Evolutionary conservation across 2,797 vertebrate genomes (phyloP).

Genomic region (Onychomys torridus): DNA sequence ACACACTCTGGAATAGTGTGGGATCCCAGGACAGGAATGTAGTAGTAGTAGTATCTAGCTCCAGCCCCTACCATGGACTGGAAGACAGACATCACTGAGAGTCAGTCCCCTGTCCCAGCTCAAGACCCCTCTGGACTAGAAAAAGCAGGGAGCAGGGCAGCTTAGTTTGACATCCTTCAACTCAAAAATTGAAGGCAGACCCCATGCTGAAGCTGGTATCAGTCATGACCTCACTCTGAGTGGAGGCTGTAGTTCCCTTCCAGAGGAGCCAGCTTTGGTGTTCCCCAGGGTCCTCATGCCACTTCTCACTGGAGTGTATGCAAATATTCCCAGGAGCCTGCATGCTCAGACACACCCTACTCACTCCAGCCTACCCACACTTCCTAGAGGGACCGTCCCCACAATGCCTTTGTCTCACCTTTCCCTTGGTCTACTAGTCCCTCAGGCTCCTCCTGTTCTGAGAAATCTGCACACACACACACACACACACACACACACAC

Average conservation of each 20-base stretch:
- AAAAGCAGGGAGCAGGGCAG: not conserved
- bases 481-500: not conserved
- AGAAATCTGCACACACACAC: not conserved
- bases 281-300: not conserved
- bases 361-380: not conserved
- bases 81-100: not conserved
- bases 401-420: not conserved
- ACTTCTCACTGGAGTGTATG: not conserved
- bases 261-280: not conserved
- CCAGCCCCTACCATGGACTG: not conserved
- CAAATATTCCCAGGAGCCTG: not conserved
- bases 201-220: not conserved
- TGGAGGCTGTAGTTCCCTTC: not conserved
- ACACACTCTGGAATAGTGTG: not conserved
- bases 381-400: not conserved
- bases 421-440: not conserved
- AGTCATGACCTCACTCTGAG: not conserved
- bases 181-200: not conserved
- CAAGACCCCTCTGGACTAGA: not conserved
- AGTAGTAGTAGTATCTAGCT: not conserved
- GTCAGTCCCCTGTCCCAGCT: not conserved
- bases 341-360: rapidly evolving
- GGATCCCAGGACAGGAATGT: not conserved
- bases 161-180: not conserved
- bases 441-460: not conserved